Evolutionary conservation across 2,113 vertebrate species (phyloP), one percentile per base, ranked within the genome.

Genomic region (Elephas maximus): DNA sequence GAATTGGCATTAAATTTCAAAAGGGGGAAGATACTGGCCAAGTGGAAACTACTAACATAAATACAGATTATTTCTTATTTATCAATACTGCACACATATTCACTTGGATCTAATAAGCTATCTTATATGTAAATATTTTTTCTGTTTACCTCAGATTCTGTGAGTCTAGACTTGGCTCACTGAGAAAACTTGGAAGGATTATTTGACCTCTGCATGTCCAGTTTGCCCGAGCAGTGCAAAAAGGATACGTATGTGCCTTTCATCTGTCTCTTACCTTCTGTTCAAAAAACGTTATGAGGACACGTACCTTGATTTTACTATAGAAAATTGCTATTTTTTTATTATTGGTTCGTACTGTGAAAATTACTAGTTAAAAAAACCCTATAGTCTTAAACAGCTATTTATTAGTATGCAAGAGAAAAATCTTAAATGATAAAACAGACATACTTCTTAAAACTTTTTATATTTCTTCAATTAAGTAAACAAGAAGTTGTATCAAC

Each of bases 1-100:
- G 69, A 96, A 37, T 79, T 88, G 74, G 8, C 60, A 94, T 95
- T 95, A 95, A 91, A 90, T 93, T 96, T 87, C 65, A 97, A 92
- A 71, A 90, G 48, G 37, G 71, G 30, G 48, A 94, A 20, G 45
- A 71, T 65, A 65, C n/a, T 84, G 37, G 33, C 5, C 28, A 90
- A 14, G 53, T 91, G 23, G 48, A 63, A 95, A 76, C 41, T 88
- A 86, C 60, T 48, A 65, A 65, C 9, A 85, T 44, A 89, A 96
- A 88, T 96, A 1, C 5, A 80, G 10, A 86, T 33, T 57, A 28
- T 63, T 37, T 85, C 63, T 82, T 94, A 3, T 51, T 94, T 65
- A 81, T 88, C 37, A 67, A 7, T 63, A 88, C 62, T 48, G 33
- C 76, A 92, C 83, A 8, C 33, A 69, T 65, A 53, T 81, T 53